phyloP scores from a whole-genome alignment of 2,888 invertebrate species.

The Trileptium ribeirensis region DNA sequence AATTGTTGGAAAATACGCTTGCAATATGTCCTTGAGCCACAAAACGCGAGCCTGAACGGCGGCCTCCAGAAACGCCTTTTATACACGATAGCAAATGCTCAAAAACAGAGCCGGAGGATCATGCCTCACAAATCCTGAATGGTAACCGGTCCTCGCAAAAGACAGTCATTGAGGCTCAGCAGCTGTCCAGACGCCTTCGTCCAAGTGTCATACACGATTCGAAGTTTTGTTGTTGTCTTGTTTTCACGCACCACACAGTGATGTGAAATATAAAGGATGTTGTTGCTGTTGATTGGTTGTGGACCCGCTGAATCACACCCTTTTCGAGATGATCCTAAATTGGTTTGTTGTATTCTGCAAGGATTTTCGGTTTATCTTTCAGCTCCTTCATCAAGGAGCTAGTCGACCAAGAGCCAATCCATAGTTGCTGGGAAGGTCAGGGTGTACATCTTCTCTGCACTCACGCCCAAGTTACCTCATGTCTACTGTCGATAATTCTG shows the following conservation, averaged over 20 bases:
- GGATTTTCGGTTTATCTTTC: no score
- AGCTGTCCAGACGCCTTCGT: not conserved
- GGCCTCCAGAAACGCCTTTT: conserved; percentile 39
- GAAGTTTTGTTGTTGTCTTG: not conserved
- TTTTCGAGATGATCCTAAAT: not conserved
- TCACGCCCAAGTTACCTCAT: no score
- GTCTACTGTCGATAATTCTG: no score
- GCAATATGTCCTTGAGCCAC: not conserved
- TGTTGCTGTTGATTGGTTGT: not conserved
- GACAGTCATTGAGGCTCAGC: no score
- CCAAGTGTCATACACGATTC: no score
- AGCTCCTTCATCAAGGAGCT: no score
- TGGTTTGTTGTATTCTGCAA: not conserved
- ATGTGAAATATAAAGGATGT: conserved; percentile 6
- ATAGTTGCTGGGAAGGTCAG: no score
- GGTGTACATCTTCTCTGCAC: no score
- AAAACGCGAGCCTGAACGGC: conserved; percentile 22
- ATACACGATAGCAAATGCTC: conserved; percentile 20
- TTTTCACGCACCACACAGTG: not conserved
- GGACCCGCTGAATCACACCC: not conserved
- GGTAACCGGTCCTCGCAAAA: not conserved
- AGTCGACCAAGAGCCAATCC: no score
- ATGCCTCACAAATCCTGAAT: not conserved
- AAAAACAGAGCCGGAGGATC: not conserved
- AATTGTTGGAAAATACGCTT: conserved; percentile 27